Evolutionary conservation across 2,888 invertebrate genomes (phyloP).

Genomic region (Drosophila atripex): DNA sequence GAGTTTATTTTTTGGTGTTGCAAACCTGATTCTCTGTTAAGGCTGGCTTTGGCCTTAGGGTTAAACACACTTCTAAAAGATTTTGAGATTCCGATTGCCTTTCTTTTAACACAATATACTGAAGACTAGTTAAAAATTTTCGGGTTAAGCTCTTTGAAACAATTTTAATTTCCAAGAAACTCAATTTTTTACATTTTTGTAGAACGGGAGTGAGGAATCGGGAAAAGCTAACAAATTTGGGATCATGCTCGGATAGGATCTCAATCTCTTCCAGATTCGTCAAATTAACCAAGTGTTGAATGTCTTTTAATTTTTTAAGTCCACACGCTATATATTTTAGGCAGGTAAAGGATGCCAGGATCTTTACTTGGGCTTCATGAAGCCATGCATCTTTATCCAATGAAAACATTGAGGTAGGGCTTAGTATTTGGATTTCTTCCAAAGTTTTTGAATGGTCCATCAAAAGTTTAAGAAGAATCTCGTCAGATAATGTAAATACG

Average conservation of each 20-base stretch:
- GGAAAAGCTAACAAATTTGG: neutral
- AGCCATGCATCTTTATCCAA: neutral
- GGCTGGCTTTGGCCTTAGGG: neutral
- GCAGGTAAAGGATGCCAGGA: neutral
- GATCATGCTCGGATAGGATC: slow-evolving; percentile 6
- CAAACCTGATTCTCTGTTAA: neutral
- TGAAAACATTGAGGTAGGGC: no score
- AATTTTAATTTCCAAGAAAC: neutral
- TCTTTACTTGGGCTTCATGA: neutral
- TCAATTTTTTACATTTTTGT: slow-evolving; percentile 3
- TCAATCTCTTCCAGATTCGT: neutral
- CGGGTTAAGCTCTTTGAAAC: neutral
- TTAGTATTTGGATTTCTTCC: neutral
- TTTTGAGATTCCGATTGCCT: neutral
- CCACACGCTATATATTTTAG: neutral
- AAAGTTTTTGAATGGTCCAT: neutral
- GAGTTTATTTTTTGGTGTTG: neutral
- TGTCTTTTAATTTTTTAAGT: neutral
- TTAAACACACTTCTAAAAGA: neutral
- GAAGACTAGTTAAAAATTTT: neutral
- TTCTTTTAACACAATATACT: neutral
- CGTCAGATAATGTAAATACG: no score
- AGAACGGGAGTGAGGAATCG: slow-evolving; percentile 1
- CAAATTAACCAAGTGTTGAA: slow-evolving; percentile 2
- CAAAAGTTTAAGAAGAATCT: neutral